Base-by-base conservation (phyloP, 2,888 invertebrate species). In the Cheilosia variabilis region DNA sequence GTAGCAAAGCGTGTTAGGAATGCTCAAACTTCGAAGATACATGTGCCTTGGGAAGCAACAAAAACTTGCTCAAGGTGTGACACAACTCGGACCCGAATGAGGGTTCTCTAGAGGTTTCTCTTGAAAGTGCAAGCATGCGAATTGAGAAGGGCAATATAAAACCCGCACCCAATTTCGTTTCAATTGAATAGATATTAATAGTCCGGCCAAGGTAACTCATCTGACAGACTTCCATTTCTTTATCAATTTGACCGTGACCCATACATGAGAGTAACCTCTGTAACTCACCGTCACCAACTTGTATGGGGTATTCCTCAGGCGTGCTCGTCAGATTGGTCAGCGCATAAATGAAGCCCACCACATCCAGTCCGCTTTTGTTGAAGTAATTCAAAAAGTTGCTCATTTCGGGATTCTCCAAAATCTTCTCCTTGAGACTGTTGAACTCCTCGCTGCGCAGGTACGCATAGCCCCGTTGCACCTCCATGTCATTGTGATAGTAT, bases 361-460 rank as follows among this genome's bases (percentile, higher is more conserved):
- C 89, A 89, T 92, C 91, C 72, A 92, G 81, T 10, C 92, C 92
- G 60, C 89, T 90, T 78, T 88, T 88, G 86, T 91, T 90, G 76
- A 92, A 88, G 88, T 91, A 92, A 65, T 88, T 88, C 37, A 91
- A 87, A 77, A 92, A 90, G 22, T 89, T 88, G 66, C 88, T 82
- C 80, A 92, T 89, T 88, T 92, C 92, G 50, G 90, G 89, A 68
- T 90, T 87, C 22, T 88, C 88, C 34, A 91, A 73, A 19, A 91
- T 89, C 13, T 89, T 88, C 60, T 90, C 88, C 69, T 89, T 89
- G 63, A 92, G 81, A 43, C 88, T 81, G 41, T 86, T 72, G 72
- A 91, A 91, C 45, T 90, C 88, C 19, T 87, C 88, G 66, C 90
- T 90, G 69, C 88, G 88, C 41, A 92, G 87, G 72, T 90, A 92